Base-by-base conservation (phyloP, 2,113 vertebrate genomes). In the Trematomus loennbergii region DNA sequence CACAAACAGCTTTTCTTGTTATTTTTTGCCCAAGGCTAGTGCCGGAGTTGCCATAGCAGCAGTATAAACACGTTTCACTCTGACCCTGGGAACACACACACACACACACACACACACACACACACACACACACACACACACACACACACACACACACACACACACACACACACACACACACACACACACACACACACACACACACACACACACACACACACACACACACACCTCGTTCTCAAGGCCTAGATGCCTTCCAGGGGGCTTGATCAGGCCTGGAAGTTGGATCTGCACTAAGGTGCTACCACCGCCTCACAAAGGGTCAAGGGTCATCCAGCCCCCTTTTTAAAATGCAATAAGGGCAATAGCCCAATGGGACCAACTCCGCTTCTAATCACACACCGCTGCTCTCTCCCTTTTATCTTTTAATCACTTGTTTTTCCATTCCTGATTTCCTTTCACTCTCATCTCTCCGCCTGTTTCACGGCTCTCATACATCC, bases 311-410 rank as follows among this genome's bases (percentile, higher is more conserved):
- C 72, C 70, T 60, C 33, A 75, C 69, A 72, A 61, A 63, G 63
- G 84, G 89, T 90, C 88, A 83, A 72, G 75, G 91, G 72, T 93
- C 90, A 88, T 72, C 36, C 78, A 58, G 81, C 75, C 88, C 75
- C 65, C 81, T 63, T 87, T 92, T 94, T n/a, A 92, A 91, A 91
- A 90, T 91, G 88, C 83, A 93, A 89, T 93, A 81, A 90, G 79
- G 76, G 81, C 76, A 78, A 22, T 67, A 67, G 72, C 68, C 87
- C 79, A 73, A 43, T 52, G 67, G 79, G 88, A 84, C 79, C 75
- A 72, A 73, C 79, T 84, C 82, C 2, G 10, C 77, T 81, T 91
- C 91, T 91, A 90, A 89, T 91, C 74, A 75, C 90, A 77, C 83
- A 66, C 74, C 12, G 72, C 87, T 67, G 73, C 82, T 65, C 78